Percentiles rank a stretch among this genome's conserved stretches.
Conservation (phyloP, 2,113 vertebrate species). For the Barnardius zonarius region DNA sequence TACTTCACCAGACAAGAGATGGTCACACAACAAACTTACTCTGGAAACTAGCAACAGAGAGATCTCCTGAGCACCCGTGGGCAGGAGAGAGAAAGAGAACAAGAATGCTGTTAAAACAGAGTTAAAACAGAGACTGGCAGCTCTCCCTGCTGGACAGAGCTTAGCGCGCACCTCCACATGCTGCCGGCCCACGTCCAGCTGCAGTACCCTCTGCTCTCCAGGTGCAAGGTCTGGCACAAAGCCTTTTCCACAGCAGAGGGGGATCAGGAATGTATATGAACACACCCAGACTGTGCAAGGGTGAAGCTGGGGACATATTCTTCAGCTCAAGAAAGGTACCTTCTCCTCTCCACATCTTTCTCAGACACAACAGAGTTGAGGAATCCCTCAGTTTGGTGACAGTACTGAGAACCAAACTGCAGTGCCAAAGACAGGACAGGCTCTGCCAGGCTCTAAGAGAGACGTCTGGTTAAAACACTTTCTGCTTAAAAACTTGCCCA, state of each 20-base stretch:
- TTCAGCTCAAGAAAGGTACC: not conserved
- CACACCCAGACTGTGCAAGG: not conserved
- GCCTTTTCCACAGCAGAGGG: not conserved
- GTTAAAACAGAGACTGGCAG: slow-evolving; percentile 13
- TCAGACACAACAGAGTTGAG: not conserved
- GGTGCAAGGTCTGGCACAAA: not conserved
- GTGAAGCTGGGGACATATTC: not conserved
- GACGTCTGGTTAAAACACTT: not conserved
- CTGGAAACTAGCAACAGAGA: slow-evolving; percentile 89
- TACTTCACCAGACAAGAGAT: slow-evolving; percentile 57
- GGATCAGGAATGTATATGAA: not conserved
- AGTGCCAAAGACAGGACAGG: not conserved
- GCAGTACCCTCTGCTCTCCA: not conserved
- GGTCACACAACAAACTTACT: slow-evolving; percentile 78
- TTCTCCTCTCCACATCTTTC: not conserved
- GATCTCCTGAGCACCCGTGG: slow-evolving; percentile 77
- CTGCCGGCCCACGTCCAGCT: not conserved
- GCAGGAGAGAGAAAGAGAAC: slow-evolving; percentile 49
- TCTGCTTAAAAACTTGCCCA: not conserved
- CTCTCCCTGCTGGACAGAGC: not conserved
- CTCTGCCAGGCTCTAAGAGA: not conserved
- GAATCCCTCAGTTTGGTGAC: not conserved
- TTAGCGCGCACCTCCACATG: not conserved
- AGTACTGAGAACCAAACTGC: not conserved
- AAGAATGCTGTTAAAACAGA: slow-evolving; percentile 30